A percentile compares a stretch with the other conserved stretches of the same genome.
These are phyloP conservation scores for Pecten maximus DNA, from an alignment of 2,888 invertebrate species.

Conservation along the genomic window DNA sequence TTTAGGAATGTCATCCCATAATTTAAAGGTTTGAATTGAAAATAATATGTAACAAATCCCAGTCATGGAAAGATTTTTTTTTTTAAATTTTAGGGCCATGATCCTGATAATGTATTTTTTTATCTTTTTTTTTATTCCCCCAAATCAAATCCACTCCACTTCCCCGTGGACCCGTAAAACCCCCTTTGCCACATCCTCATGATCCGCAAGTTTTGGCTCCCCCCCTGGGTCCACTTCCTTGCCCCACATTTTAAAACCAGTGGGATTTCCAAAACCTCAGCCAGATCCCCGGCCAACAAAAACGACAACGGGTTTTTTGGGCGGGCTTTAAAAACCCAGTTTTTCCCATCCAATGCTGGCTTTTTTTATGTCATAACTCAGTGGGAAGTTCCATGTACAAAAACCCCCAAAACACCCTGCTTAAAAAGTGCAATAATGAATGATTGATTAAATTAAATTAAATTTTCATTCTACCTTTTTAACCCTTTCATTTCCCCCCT, in stretches of 20 bases:
- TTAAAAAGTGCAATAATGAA: neutral
- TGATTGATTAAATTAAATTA: neutral
- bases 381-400: constrained; percentile 83
- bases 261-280: constrained; percentile 84
- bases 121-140: neutral
- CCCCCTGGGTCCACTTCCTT: constrained; percentile 80
- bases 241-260: constrained; percentile 83
- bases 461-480: too few relatives aligned
- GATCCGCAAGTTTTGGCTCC: constrained; percentile 78
- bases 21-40: too few relatives aligned
- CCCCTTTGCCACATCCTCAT: constrained; percentile 81
- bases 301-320: constrained; percentile 82
- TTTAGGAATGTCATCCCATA: too few relatives aligned
- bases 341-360: constrained; percentile 84
- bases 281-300: constrained; percentile 84
- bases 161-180: constrained; percentile 82
- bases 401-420: constrained; percentile 83
- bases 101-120: too few relatives aligned
- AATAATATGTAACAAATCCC: neutral
- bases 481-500: too few relatives aligned
- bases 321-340: constrained; percentile 84
- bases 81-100: too few relatives aligned
- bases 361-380: constrained; percentile 83
- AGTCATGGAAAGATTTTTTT: too few relatives aligned
- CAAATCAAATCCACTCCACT: constrained; percentile 31